Conservation (phyloP, 1,140 invertebrate genomes). For the Sipha flava region DNA sequence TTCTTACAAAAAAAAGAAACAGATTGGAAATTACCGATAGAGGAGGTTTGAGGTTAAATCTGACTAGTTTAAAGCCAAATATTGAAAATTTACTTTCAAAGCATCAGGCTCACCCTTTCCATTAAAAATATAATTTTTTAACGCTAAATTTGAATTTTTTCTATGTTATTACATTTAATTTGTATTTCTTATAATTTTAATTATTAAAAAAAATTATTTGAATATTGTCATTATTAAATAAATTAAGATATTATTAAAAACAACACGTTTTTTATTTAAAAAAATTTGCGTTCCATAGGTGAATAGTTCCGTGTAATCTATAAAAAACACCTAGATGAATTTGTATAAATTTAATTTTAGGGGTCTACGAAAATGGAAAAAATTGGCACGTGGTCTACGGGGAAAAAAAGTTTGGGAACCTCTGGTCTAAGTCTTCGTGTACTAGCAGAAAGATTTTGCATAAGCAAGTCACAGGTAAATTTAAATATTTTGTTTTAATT, state of each 20-base stretch:
- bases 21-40: not conserved
- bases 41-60: not conserved
- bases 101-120: not conserved
- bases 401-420: too few species aligned
- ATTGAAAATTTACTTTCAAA: not conserved
- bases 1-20: not conserved
- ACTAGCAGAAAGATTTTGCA: too few species aligned
- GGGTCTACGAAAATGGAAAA: not conserved
- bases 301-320: not conserved
- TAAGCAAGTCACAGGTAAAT: too few species aligned
- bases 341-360: not conserved
- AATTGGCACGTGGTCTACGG: too few species aligned
- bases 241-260: not conserved
- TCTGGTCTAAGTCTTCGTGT: too few species aligned
- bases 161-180: not conserved
- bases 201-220: not conserved
- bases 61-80: not conserved
- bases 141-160: not conserved
- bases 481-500: too few species aligned
- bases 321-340: not conserved
- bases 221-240: not conserved
- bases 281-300: not conserved
- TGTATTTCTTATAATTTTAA: not conserved
- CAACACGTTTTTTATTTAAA: not conserved
- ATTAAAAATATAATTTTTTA: not conserved